A percentile compares a stretch with the other conserved stretches of the same genome.
These are phyloP conservation scores for Aspidiotus rigidus DNA, from an alignment of 2,888 invertebrate genomes.

Conservation along the genomic window DNA sequence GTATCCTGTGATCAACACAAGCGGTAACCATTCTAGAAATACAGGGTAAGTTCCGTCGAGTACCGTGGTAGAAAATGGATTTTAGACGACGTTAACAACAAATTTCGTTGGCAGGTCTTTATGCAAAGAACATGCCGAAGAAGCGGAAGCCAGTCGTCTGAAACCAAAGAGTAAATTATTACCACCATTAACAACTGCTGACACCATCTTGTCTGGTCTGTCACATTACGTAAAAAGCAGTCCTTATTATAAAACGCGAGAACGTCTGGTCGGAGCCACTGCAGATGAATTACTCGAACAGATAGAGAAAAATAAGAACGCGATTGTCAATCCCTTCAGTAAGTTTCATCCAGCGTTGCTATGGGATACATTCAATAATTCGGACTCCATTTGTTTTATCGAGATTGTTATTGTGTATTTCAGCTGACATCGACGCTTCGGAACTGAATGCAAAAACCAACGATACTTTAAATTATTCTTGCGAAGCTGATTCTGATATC, in stretches of 20 bases:
- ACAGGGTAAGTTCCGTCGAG: background rate
- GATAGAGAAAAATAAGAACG: conserved; percentile 26
- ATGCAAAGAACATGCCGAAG: conserved; percentile 24
- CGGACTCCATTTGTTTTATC: background rate
- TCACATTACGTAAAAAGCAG: conserved; percentile 26
- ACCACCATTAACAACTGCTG: conserved; percentile 19
- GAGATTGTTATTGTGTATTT: background rate
- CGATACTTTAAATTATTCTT: conserved; percentile 58
- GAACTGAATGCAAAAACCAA: conserved; percentile 48
- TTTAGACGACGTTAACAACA: no score
- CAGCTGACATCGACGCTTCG: conserved; percentile 21
- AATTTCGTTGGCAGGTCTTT: background rate
- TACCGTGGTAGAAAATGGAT: no score
- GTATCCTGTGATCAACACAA: conserved; percentile 6
- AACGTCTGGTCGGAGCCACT: conserved; percentile 20
- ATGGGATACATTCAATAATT: background rate
- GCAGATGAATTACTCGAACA: conserved; percentile 29
- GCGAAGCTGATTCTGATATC: conserved; percentile 64
- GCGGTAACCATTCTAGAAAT: background rate
- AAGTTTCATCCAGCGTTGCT: background rate
- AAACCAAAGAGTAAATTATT: conserved; percentile 24
- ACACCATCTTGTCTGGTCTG: conserved; percentile 21
- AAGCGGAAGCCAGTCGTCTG: conserved; percentile 25
- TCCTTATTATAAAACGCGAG: conserved; percentile 19
- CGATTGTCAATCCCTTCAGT: conserved; percentile 27